Base-by-base conservation (phyloP, 2,797 vertebrate genomes). In the Lagodon rhomboides region DNA sequence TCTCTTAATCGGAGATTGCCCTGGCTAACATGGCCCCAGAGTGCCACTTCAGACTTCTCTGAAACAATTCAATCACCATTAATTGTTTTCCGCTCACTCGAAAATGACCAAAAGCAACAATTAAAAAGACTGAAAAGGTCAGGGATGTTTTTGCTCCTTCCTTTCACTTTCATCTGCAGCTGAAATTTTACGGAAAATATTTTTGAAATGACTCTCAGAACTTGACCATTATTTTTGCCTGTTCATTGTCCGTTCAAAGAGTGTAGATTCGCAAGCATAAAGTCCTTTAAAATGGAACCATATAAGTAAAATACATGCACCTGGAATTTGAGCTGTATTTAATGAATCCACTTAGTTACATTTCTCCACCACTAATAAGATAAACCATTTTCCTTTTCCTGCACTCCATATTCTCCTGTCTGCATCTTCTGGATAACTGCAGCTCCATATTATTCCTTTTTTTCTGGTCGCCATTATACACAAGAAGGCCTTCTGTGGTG, bases 1-100 rank as follows among this genome's bases (percentile, higher is more conserved):
- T 91, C 86, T 90, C 81, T 85, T 90, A 92, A 94, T 93, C 85
- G 25, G 75, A 90, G 82, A 90, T 91, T 85, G 86, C 62, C 87
- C 83, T 18, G 79, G 76, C 84, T 79, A 86, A 86, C 83, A 30
- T 49, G 81, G 82, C 73, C 90, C 88, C 81, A 84, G 85, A 77
- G 81, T 66, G 55, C 79, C 75, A 84, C 80, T 86, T 75, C 61
- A 83, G 66, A 75, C 82, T 82, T 77, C 77, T 55, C 73, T 81
- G 71, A 86, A 84, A 80, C 41, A 8, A 79, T 78, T 66, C 75
- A 87, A 82, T 90, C 69, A 85, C 50, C 72, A 64, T 73, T 91
- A 92, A 92, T 91, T 91, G 86, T 92, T 92, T 90, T 90, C 77
- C 85, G 60, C 70, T 80, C 75, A 54, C 75, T 84, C 55, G 68